phyloP scores from a whole-genome alignment of 2,797 vertebrate species.

The Alfaro cultratus region DNA sequence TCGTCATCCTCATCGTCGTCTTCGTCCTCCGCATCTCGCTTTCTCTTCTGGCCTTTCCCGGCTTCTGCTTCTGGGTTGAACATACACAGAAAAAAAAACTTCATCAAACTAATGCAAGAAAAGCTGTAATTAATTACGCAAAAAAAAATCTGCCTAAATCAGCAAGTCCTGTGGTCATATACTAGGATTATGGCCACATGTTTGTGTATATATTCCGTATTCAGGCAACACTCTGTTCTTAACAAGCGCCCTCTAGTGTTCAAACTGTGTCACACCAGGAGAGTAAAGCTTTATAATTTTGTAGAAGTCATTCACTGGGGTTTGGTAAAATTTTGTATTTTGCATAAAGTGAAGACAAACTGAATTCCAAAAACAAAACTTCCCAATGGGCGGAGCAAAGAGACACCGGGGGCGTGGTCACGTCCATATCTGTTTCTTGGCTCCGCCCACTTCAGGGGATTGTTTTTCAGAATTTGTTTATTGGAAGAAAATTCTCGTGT shows the following conservation, averaged over 20 bases:
- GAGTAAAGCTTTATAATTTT: background rate
- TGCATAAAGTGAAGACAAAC: background rate
- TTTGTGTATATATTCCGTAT: background rate
- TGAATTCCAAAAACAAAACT: background rate
- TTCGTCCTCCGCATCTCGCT: conserved; percentile 91
- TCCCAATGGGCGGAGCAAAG: too few species aligned
- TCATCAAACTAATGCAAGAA: background rate
- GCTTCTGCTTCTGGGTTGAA: conserved; percentile 81
- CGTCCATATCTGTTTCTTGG: too few species aligned
- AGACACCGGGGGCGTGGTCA: too few species aligned
- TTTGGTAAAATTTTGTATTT: background rate
- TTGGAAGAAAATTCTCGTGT: background rate
- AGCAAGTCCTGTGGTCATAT: background rate
- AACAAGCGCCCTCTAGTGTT: background rate
- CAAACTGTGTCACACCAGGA: background rate
- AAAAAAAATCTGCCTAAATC: background rate
- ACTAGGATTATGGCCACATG: background rate
- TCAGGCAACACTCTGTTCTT: background rate
- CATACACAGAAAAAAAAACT: background rate
- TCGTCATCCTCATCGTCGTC: conserved; percentile 89
- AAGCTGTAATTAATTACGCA: background rate
- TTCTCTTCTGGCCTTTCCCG: conserved; percentile 90
- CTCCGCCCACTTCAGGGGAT: too few species aligned
- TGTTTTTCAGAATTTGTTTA: background rate
- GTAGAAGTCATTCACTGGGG: background rate